Evolutionary conservation across 2,113 vertebrate species (phyloP).

Genomic region (Cryptotis parvus): DNA sequence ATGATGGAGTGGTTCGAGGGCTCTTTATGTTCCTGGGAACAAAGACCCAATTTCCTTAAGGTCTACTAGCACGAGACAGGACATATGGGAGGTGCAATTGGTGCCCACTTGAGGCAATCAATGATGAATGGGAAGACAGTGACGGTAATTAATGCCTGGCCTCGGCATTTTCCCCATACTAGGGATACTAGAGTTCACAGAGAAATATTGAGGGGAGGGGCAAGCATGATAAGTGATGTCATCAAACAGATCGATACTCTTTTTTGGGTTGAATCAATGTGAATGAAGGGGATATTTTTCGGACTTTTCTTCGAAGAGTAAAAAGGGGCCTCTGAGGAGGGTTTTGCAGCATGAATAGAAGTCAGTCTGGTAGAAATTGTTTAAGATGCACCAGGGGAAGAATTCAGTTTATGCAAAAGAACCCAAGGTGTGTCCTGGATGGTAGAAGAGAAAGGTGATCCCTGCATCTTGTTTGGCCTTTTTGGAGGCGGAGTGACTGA

Average conservation of each 20-base stretch:
- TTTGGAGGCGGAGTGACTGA: neutral
- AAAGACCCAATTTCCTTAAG: too few species aligned
- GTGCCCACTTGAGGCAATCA: too few species aligned
- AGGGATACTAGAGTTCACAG: neutral
- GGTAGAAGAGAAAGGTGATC: neutral
- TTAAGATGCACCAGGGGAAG: neutral
- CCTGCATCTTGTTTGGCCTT: neutral
- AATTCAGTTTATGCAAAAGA: neutral
- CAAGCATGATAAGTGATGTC: neutral
- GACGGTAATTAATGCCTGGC: too few species aligned
- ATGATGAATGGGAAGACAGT: too few species aligned
- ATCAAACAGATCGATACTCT: neutral
- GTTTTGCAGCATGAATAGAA: slow-evolving; percentile 12
- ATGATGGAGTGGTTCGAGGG: too few species aligned
- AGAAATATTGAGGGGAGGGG: neutral
- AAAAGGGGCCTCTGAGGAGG: neutral
- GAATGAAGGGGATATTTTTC: neutral
- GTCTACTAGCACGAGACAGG: too few species aligned
- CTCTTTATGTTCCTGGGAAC: too few species aligned
- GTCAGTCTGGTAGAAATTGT: neutral
- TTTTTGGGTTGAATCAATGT: neutral
- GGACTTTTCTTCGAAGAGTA: neutral
- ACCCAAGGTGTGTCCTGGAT: neutral
- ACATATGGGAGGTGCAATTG: too few species aligned
- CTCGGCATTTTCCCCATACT: neutral